A percentile compares a stretch with the other conserved stretches of the same genome.
Evolutionary conservation across 2,113 vertebrate species (phyloP).

Genomic region (Bubo scandiacus): DNA sequence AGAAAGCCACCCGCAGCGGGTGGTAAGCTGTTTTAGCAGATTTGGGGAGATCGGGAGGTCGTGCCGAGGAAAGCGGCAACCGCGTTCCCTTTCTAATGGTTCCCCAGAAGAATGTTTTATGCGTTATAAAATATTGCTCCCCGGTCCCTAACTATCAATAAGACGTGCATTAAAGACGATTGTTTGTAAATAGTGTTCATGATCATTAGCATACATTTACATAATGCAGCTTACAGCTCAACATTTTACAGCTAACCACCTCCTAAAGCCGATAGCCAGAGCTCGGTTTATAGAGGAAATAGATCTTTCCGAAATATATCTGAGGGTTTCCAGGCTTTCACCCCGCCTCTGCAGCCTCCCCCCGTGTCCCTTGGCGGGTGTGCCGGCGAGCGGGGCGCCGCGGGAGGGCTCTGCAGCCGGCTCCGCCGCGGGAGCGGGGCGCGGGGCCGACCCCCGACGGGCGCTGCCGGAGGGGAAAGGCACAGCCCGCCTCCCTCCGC

Average conservation of each 20-base stretch:
- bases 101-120: constrained; percentile 21
- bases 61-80: neutral
- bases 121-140: neutral
- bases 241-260: neutral
- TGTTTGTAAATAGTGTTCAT: constrained; percentile 53
- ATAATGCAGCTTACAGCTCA: neutral
- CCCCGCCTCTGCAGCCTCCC: neutral
- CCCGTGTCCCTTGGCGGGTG: neutral
- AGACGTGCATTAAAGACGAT: constrained; percentile 48
- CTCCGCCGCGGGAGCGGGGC: neutral
- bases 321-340: neutral
- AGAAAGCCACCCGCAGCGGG: neutral
- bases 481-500: neutral
- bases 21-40: rapidly evolving
- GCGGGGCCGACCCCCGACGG: neutral
- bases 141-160: constrained; percentile 50
- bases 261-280: neutral
- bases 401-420: neutral
- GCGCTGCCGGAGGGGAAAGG: neutral
- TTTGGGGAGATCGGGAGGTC: neutral
- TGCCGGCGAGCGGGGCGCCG: neutral
- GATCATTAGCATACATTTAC: constrained; percentile 67
- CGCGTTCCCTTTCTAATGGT: neutral
- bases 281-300: neutral
- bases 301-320: neutral